Evolutionary conservation across 2,888 invertebrate species (phyloP).

Genomic region (Hylaea fasciaria): DNA sequence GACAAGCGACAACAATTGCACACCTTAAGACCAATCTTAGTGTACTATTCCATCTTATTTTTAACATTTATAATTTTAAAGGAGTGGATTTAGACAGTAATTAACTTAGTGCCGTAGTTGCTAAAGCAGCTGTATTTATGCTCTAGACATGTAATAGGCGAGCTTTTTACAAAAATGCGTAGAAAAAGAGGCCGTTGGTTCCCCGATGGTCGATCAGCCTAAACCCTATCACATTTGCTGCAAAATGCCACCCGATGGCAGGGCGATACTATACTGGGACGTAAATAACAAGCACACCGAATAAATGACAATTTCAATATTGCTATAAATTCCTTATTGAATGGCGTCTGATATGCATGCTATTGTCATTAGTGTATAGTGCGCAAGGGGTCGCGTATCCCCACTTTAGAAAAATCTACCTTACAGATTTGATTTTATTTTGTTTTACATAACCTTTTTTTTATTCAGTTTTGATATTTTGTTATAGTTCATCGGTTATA

Average conservation of each 20-base stretch:
- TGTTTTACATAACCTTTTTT: no score
- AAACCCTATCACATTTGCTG: slow-evolving; percentile 76
- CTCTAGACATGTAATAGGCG: slow-evolving; percentile 51
- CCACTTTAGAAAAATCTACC: slow-evolving; percentile 18
- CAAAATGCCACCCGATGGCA: slow-evolving; percentile 62
- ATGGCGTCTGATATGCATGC: slow-evolving; percentile 26
- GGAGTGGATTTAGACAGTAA: slow-evolving; percentile 81
- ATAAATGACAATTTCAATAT: slow-evolving; percentile 18
- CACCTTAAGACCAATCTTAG: slow-evolving; percentile 69
- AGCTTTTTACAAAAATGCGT: slow-evolving; percentile 39
- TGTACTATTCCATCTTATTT: slow-evolving; percentile 61
- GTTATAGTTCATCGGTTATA: no score
- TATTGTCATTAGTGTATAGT: slow-evolving; percentile 13
- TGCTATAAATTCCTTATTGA: background rate
- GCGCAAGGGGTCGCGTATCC: slow-evolving; percentile 16
- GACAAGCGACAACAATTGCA: slow-evolving; percentile 79
- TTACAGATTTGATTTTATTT: no score
- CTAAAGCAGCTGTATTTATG: slow-evolving; percentile 10
- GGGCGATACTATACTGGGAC: slow-evolving; percentile 25
- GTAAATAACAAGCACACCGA: slow-evolving; percentile 36
- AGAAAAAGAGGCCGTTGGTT: slow-evolving; percentile 36
- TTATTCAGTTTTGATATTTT: background rate
- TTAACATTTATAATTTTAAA: slow-evolving; percentile 60
- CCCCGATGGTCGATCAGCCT: slow-evolving; percentile 73
- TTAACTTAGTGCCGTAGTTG: slow-evolving; percentile 66